Conservation (phyloP, 2,797 vertebrate species). For the Rhynchotus rufescens region DNA sequence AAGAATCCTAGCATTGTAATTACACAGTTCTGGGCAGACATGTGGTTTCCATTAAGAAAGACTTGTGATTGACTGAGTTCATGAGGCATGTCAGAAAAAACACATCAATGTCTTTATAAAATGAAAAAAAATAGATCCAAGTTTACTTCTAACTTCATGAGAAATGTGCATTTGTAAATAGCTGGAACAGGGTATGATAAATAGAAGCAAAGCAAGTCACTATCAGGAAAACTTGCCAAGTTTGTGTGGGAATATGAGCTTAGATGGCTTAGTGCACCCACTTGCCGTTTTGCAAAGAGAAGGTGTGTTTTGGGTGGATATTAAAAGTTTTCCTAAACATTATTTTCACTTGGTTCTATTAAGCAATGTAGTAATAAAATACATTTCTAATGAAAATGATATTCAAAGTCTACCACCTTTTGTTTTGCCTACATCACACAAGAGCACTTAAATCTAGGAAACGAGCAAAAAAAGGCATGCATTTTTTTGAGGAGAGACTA, state of each 20-base stretch:
- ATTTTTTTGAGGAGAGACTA: background rate
- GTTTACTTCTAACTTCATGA: conserved; percentile 78
- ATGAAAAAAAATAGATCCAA: conserved; percentile 75
- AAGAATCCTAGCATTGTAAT: conserved; percentile 86
- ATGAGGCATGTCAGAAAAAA: conserved; percentile 87
- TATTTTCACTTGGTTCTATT: conserved; percentile 38
- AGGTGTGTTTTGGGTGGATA: conserved; percentile 32
- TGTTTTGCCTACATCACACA: conserved; percentile 29
- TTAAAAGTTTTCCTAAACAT: conserved; percentile 50
- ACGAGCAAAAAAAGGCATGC: conserved; percentile 8
- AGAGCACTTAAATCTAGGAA: conserved; percentile 37
- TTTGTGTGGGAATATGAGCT: conserved; percentile 18
- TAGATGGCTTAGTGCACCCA: background rate
- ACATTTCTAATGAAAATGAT: conserved; percentile 76
- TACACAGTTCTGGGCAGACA: conserved; percentile 86
- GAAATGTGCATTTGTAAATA: conserved; percentile 76
- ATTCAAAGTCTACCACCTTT: conserved; percentile 61
- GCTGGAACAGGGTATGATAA: conserved; percentile 37
- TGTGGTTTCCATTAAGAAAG: conserved; percentile 88
- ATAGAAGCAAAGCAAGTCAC: conserved; percentile 12
- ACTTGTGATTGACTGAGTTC: conserved; percentile 86
- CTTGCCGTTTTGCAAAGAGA: conserved; percentile 41
- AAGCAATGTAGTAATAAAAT: conserved; percentile 47
- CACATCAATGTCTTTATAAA: conserved; percentile 83
- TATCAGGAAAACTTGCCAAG: conserved; percentile 32